Percentiles rank a stretch among this genome's conserved stretches.
Conservation (phyloP, 2,113 vertebrate genomes). For the Rattus rattus region DNA sequence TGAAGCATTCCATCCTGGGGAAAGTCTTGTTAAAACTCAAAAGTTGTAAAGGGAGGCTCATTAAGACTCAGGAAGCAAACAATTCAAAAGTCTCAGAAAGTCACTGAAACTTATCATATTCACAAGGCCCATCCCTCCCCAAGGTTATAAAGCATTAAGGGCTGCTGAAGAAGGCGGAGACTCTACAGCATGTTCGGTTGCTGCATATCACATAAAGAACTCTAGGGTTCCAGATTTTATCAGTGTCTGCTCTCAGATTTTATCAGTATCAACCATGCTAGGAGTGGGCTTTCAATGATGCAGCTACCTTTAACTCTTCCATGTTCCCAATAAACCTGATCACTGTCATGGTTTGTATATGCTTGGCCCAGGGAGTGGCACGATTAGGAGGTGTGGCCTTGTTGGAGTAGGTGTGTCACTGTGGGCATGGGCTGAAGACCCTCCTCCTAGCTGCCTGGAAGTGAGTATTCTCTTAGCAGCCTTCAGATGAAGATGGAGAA, state of each 20-base stretch:
- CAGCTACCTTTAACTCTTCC: background rate
- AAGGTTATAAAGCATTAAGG: background rate
- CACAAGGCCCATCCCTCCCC: background rate
- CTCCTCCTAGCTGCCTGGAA: too few species aligned
- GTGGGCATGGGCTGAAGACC: too few species aligned
- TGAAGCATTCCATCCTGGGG: background rate
- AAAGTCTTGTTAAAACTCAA: background rate
- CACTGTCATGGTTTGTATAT: too few species aligned
- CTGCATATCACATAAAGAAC: background rate
- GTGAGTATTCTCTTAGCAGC: too few species aligned
- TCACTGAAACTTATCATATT: background rate
- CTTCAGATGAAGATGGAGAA: too few species aligned
- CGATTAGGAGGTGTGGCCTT: too few species aligned
- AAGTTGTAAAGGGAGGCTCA: background rate
- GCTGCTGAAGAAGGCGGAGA: background rate
- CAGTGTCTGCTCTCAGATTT: background rate
- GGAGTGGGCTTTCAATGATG: background rate
- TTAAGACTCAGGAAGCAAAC: background rate
- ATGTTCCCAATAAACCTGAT: background rate
- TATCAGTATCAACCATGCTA: background rate
- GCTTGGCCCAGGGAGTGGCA: too few species aligned
- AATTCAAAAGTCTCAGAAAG: background rate
- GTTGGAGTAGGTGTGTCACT: too few species aligned
- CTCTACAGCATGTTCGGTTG: background rate
- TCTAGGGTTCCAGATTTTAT: background rate